Conservation (phyloP, 2,113 vertebrate genomes). For the Psittacara wagleri region DNA sequence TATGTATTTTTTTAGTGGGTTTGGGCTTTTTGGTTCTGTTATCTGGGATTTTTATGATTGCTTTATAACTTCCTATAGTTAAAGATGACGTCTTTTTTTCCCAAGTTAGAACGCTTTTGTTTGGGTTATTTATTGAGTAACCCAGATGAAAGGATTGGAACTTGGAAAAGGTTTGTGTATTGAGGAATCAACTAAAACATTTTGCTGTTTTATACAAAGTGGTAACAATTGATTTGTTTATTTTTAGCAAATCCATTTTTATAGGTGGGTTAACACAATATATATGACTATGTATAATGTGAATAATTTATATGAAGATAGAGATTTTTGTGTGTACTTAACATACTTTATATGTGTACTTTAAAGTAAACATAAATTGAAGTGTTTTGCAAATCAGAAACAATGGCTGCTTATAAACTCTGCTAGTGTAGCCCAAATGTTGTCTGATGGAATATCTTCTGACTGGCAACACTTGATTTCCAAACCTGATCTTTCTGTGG, state of each 20-base stretch:
- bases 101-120: background rate
- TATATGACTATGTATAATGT: background rate
- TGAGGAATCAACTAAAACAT: background rate
- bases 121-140: background rate
- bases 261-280: background rate
- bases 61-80: background rate
- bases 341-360: background rate
- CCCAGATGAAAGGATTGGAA: background rate
- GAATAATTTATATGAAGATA: background rate
- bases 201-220: background rate
- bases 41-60: background rate
- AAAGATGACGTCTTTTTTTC: background rate
- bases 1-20: background rate
- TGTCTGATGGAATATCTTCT: background rate
- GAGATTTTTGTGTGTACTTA: background rate
- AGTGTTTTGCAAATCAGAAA: background rate
- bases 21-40: fast-evolving
- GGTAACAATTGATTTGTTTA: background rate
- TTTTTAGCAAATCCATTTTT: background rate
- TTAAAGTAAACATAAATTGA: background rate
- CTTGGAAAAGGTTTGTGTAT: background rate
- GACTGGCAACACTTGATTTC: too few species aligned
- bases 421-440: background rate
- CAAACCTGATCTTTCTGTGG: background rate
- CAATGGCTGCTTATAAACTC: background rate